A percentile compares a stretch with the other conserved stretches of the same genome.
Evolutionary conservation across 2,888 invertebrate species (phyloP).

Genomic region (Lasioglossum leucozonium): DNA sequence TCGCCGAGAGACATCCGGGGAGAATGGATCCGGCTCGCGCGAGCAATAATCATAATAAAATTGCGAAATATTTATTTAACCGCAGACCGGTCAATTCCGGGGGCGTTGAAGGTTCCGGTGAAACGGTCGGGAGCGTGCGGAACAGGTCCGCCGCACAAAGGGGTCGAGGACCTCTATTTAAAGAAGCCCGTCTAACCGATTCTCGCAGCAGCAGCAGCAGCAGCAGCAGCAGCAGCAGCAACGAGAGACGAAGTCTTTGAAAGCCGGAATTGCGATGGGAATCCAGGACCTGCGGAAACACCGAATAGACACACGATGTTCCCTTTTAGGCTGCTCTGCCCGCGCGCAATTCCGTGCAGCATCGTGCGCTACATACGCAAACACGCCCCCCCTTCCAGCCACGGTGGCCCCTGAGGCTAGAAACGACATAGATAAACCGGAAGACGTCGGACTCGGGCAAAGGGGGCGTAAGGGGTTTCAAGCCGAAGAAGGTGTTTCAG

Average conservation of each 20-base stretch:
- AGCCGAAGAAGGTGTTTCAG: slow-evolving; percentile 66
- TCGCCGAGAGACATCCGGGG: too few relatives aligned
- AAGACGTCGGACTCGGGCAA: slow-evolving; percentile 13
- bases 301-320: slow-evolving; percentile 20
- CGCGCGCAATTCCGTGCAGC: slow-evolving; percentile 11
- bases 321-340: slow-evolving; percentile 6
- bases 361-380: slow-evolving; percentile 45
- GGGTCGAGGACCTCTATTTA: background rate
- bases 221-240: too few relatives aligned
- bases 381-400: slow-evolving; percentile 27
- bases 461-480: slow-evolving; percentile 2
- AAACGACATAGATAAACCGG: slow-evolving; percentile 56
- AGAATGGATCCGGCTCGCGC: too few relatives aligned
- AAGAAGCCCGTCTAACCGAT: background rate
- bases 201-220: too few relatives aligned
- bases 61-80: too few relatives aligned
- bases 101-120: background rate
- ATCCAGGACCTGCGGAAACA: slow-evolving; percentile 10
- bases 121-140: background rate
- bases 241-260: background rate
- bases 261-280: background rate
- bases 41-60: too few relatives aligned
- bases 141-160: background rate
- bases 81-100: background rate
- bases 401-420: slow-evolving; percentile 45